Percentiles rank a stretch among this genome's conserved stretches.
These are phyloP conservation scores for Plusia festucae DNA, from an alignment of 2,888 invertebrate genomes.

Conservation along the genomic window DNA sequence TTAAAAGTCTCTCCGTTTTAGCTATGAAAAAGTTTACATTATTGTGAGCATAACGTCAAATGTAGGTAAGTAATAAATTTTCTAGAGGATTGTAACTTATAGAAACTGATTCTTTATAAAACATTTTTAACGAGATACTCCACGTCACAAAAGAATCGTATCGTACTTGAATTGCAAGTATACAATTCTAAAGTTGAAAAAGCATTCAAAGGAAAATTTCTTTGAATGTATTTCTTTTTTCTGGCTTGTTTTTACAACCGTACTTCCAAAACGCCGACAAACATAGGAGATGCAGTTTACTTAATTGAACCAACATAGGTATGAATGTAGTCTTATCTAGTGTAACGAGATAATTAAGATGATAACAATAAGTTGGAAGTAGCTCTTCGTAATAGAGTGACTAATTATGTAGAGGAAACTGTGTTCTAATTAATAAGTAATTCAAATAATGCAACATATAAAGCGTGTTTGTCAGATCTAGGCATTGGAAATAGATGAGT, in stretches of 20 bases:
- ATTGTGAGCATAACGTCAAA: too few species aligned
- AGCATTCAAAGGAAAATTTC: too few species aligned
- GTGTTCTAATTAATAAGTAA: background rate
- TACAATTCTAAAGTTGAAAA: background rate
- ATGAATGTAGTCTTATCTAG: constrained; percentile 39
- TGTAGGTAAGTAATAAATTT: too few species aligned
- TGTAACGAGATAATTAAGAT: constrained; percentile 33
- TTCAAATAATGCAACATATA: background rate
- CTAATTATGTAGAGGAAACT: constrained; percentile 3
- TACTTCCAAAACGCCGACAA: constrained; percentile 33
- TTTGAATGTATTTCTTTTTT: too few species aligned
- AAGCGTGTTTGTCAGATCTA: background rate
- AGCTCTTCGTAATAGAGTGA: background rate
- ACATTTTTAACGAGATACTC: constrained; percentile 1
- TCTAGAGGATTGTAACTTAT: too few species aligned
- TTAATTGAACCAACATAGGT: constrained; percentile 36
- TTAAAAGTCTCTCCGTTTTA: too few species aligned
- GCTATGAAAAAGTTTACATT: too few species aligned
- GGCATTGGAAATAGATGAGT: background rate
- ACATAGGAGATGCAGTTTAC: constrained; percentile 30
- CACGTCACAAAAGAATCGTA: background rate
- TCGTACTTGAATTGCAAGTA: background rate
- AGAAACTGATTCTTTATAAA: background rate
- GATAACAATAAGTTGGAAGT: constrained; percentile 21
- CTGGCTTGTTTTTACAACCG: constrained; percentile 18